Base-by-base conservation (phyloP, 2,113 vertebrate genomes). In the Lamprotornis superbus region DNA sequence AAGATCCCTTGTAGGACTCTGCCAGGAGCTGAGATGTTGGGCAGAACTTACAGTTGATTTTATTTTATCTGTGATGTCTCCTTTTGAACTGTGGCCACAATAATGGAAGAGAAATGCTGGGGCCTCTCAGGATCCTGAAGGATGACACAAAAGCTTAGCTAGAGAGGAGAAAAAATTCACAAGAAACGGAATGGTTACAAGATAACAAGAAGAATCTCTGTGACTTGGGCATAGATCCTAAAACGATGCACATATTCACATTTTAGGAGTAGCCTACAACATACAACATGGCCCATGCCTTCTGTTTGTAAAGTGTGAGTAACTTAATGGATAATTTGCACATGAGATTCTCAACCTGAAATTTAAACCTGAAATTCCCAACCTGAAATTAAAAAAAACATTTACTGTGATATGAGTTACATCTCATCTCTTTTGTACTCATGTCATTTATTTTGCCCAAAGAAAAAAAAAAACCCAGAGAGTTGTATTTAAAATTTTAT, bases 171-270 rank as follows among this genome's bases (percentile, higher is more conserved):
- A 35, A 3, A 25, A 39, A 21, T 46, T 63, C 10, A 28, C 14
- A 50, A 77, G 63, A 71, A 67, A 0, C n/a, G 67, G 65, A 71
- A 37, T 9, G 11, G 11, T 8, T 53, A 63, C 25, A 49, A 30
- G 37, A 28, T 1, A 40, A 52, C 8, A 33, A 42, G 53, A 46
- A n/a, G 50, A 81, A 81, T 67, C 24, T 7, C 63, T 30, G 0
- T 23, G 35, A 16, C 11, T 65, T 31, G 37, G 39, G 61, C 35
- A 57, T 2, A 5, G 15, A 80, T 33, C 69, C 55, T 35, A 24
- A 50, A 46, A 20, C 0, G 3, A 39, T 4, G 31, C 33, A 12
- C 0, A 0, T 3, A 5, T 37, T 28, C 69, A 21, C 17, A 15
- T 25, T 70, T 59, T 57, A 42, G 49, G 27, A 53, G 42, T 3